Evolutionary conservation across 1,140 invertebrate species (phyloP), one percentile per base, ranked within the genome.

Genomic region (Drosophila equinoxialis): DNA sequence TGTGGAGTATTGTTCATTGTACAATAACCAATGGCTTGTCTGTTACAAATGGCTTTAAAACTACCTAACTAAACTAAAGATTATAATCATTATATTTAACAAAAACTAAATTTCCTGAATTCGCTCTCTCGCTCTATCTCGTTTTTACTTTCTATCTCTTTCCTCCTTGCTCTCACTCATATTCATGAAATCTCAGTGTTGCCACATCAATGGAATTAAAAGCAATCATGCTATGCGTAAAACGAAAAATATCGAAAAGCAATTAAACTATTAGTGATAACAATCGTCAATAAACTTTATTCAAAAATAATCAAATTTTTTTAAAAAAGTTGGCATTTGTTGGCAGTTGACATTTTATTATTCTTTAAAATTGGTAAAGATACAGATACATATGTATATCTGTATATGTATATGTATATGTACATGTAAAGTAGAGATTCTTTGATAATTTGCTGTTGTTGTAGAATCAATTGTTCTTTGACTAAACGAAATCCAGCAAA

Each of bases 51-150:
- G 4, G 8, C 17, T 23, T 23, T 51, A 51, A 51, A 10, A 8
- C 7, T 51, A 51, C 45, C 23, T 51, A 51, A 51, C 17, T 51
- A 51, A 23, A 20, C 45, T 48, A 20, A 8, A 20, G 10, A 11
- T 23, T 11, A 23, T 23, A 23, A 51, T 51, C 20, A 51, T 51
- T 23, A 51, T 11, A 10, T 3, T 23, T 51, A 51, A 51, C 17
- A 51, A 51, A 51, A 17, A 51, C 17, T 8, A 23, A 51, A 51
- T 23, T 23, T 23, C 17, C 3, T 51, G 8, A 51, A 23, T 48
- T 48, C 7, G 23, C 45, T 51, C 20, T 51, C 45, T 51, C 45
- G 45, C 45, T 51, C 45, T 51, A 23, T 51, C 17, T 51, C 45
- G 45, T 11, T 51, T 51, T 23, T 23, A 3, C 45, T 20, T 51